These are phyloP conservation scores for Alcis repandata DNA, from an alignment of 2,888 invertebrate genomes.

Conservation along the genomic window DNA sequence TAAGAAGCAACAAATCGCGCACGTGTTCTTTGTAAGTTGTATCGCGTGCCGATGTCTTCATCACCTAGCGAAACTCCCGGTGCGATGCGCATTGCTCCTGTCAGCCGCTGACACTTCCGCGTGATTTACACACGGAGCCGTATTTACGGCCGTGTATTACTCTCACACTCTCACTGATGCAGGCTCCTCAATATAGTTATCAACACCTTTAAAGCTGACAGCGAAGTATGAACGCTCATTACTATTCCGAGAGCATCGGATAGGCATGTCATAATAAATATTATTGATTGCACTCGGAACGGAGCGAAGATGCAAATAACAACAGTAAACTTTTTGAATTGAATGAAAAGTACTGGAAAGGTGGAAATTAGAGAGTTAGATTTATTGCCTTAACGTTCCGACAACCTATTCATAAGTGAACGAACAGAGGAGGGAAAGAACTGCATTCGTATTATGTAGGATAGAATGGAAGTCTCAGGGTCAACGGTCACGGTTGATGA, in stretches of 20 bases:
- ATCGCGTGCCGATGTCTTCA: conserved; percentile 60
- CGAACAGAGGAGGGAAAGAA: not conserved
- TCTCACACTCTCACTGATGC: conserved; percentile 59
- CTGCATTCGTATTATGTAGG: conserved; percentile 3
- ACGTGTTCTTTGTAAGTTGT: conserved; percentile 44
- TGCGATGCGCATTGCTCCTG: conserved; percentile 56
- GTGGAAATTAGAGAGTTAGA: conserved; percentile 14
- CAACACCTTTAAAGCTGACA: conserved; percentile 22
- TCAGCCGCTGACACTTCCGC: conserved; percentile 58
- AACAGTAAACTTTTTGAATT: conserved; percentile 35
- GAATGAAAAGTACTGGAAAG: conserved; percentile 28
- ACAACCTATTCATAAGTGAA: conserved; percentile 7
- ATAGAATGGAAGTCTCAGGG: conserved; percentile 12
- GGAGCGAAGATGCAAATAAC: conserved; percentile 44
- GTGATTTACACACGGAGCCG: conserved; percentile 53
- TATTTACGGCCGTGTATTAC: conserved; percentile 49
- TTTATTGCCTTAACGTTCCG: conserved; percentile 16
- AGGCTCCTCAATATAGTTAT: conserved; percentile 46
- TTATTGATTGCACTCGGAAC: conserved; percentile 43
- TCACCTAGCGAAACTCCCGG: conserved; percentile 62
- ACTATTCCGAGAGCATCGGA: conserved; percentile 43
- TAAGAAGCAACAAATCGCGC: conserved; percentile 41
- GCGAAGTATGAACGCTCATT: conserved; percentile 32
- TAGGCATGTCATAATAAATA: conserved; percentile 39
- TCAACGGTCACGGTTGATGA: conserved; percentile 13